phyloP scores from a whole-genome alignment of 2,113 vertebrate genomes.

The Antennarius striatus region DNA sequence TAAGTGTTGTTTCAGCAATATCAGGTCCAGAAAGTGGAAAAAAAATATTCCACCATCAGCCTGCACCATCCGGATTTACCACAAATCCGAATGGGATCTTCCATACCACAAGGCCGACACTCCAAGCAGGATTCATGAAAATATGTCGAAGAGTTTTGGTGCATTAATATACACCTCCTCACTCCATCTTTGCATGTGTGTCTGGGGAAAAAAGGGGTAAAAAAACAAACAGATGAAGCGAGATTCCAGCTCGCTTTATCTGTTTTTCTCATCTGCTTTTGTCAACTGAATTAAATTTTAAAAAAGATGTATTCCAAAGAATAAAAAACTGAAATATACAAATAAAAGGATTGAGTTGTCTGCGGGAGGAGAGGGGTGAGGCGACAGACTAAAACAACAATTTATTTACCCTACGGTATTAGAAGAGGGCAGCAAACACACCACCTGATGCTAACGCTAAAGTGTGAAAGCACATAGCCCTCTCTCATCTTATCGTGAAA shows the following conservation, averaged over 20 bases:
- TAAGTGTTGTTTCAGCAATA: no score
- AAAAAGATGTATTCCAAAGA: slow-evolving; percentile 56
- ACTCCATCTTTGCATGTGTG: slow-evolving; percentile 41
- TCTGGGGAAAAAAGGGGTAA: slow-evolving; percentile 1
- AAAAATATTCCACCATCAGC: no score
- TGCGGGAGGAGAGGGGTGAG: slow-evolving; percentile 46
- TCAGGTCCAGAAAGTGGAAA: no score
- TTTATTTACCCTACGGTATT: slow-evolving; percentile 36
- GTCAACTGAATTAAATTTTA: slow-evolving; percentile 49
- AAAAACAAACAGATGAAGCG: no score
- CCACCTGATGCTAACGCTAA: slow-evolving; percentile 6
- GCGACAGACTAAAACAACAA: slow-evolving; percentile 52
- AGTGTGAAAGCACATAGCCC: slow-evolving; percentile 15
- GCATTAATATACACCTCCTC: slow-evolving; percentile 54
- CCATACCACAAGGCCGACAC: no score
- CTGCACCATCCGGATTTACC: no score
- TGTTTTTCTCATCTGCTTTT: no score
- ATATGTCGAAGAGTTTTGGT: slow-evolving; percentile 52
- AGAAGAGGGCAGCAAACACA: neutral
- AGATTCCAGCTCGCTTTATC: slow-evolving; percentile 16
- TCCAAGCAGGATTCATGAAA: neutral
- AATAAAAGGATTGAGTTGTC: slow-evolving; percentile 7
- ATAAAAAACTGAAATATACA: no score
- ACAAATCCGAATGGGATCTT: no score
- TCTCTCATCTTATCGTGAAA: slow-evolving; percentile 35